These are phyloP conservation scores for Girardinus metallicus DNA, from an alignment of 2,797 vertebrate species.

Conservation along the genomic window DNA sequence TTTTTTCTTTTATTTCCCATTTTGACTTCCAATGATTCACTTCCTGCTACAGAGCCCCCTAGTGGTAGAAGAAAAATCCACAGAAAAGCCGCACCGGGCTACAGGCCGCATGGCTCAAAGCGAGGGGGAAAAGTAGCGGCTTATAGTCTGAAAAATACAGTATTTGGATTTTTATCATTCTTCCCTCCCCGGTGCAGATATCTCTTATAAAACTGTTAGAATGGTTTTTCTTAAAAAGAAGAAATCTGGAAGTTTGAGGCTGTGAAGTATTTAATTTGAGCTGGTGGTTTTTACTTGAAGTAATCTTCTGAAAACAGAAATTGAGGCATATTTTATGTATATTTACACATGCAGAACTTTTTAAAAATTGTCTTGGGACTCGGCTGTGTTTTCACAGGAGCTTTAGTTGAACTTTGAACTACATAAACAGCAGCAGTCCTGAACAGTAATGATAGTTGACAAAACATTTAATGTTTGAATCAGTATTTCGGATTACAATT, in stretches of 20 bases:
- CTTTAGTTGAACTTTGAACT: neutral
- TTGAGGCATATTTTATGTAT: neutral
- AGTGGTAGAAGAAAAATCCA: too few species aligned
- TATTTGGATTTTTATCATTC: neutral
- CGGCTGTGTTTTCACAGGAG: neutral
- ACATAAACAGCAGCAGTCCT: neutral
- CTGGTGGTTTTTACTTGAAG: neutral
- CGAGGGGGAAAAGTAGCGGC: too few species aligned
- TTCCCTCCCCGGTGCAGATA: neutral
- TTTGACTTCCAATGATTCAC: too few species aligned
- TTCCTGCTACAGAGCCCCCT: too few species aligned
- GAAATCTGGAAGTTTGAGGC: neutral
- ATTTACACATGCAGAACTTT: too few species aligned
- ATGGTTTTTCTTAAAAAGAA: neutral
- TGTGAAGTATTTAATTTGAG: neutral
- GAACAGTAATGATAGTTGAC: neutral
- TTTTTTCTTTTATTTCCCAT: too few species aligned
- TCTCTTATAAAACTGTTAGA: neutral
- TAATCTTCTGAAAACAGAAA: neutral
- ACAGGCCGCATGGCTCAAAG: too few species aligned
- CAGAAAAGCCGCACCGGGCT: too few species aligned
- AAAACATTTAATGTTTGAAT: neutral
- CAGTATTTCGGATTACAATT: neutral
- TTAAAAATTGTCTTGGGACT: too few species aligned
- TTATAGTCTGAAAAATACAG: too few species aligned